phyloP scores from a whole-genome alignment of 2,797 vertebrate genomes.

The Masticophis lateralis region DNA sequence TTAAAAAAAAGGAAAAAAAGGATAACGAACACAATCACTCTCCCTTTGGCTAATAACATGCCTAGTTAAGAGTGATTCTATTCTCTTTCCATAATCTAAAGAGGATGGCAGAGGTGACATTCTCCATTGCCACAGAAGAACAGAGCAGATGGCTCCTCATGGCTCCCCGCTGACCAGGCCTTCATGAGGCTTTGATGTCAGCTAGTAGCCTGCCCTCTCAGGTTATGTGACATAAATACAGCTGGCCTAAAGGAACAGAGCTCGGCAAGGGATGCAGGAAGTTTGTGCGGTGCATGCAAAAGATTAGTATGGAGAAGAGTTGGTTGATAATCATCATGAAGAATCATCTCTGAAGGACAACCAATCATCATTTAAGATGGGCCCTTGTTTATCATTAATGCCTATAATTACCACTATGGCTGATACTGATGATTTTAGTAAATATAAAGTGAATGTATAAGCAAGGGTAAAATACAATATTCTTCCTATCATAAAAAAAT shows the following conservation, averaged over 20 bases:
- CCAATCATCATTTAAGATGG: conserved; percentile 20
- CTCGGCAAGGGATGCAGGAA: conserved; percentile 33
- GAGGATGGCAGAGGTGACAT: conserved; percentile 13
- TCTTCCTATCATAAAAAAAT: neutral
- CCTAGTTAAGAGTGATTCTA: conserved; percentile 44
- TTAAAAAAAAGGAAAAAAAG: neutral
- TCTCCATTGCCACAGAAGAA: conserved; percentile 10
- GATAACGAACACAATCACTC: neutral
- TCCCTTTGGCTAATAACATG: conserved; percentile 30
- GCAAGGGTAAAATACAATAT: neutral
- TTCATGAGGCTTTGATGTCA: conserved; percentile 37
- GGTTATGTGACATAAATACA: conserved; percentile 38
- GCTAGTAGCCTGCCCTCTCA: conserved; percentile 39
- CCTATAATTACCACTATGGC: conserved; percentile 21
- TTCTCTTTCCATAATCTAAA: conserved; percentile 30
- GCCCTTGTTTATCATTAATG: conserved; percentile 35
- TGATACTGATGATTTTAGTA: neutral
- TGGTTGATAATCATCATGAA: conserved; percentile 51
- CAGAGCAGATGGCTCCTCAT: conserved; percentile 40
- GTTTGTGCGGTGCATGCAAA: neutral
- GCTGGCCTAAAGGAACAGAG: conserved; percentile 36
- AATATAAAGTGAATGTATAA: neutral
- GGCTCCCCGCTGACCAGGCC: conserved; percentile 15
- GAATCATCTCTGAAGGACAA: conserved; percentile 45
- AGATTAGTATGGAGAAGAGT: conserved; percentile 18